Base-by-base conservation (phyloP, 2,113 vertebrate genomes). In the Zosterops hypoxanthus region DNA sequence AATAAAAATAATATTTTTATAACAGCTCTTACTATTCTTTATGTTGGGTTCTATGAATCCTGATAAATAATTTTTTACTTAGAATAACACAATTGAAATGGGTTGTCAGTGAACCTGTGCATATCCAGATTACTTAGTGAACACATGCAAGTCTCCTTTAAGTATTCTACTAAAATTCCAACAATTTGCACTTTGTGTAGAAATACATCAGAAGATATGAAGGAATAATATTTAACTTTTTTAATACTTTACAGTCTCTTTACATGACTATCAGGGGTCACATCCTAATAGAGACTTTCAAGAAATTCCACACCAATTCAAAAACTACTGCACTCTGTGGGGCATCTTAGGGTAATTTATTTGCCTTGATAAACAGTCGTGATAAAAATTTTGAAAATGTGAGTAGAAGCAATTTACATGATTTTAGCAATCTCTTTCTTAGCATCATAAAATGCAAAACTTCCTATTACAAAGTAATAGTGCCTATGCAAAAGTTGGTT, bases 211-310 rank as follows among this genome's bases (percentile, higher is more conserved):
- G 41, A 80, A 87, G 12, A 47, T 2, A 25, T 14, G 17, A 47
- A 7, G 41, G 23, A 75, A 70, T 29, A 61, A 23, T n/a, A 65
- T 0, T 1, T 12, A 75, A 34, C 3, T 21, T 70, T 22, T 23
- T 11, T 10, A 52, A 70, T 25, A 7, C 19, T 79, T 60, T 33
- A 42, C 4, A 31, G 11, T 31, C 10, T 64, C 65, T 92, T 72
- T 75, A n/a, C 6, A 14, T 17, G 11, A 20, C 8, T 36, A 7
- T 39, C 0, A 1, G 9, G 16, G 15, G 26, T 36, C 29, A 61
- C 26, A 53, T 49, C 31, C 31, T 71, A 34, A 66, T 2, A 41
- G 12, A 71, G n/a, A 31, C 3, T 49, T 76, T 34, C 18, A 49
- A 68, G 12, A 80, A 44, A 8, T 44, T 87, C 41, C 44, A 41